Percentiles rank a stretch among this genome's conserved stretches.
Conservation (phyloP, 2,797 vertebrate species). For the Leptodactylus fallax region DNA sequence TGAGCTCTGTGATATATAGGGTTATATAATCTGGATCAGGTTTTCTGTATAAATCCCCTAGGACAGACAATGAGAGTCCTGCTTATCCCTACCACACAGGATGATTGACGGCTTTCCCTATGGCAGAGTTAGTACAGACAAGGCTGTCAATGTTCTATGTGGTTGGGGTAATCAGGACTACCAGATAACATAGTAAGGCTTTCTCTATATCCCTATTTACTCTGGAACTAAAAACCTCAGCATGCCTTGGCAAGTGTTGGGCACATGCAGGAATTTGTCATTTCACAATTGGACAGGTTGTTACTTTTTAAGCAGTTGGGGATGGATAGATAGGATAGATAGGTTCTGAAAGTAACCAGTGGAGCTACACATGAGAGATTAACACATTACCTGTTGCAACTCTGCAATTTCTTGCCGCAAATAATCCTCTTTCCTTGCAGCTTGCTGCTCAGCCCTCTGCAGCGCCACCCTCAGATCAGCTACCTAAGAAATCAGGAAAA, state of each 20-base stretch:
- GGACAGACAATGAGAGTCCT: too few relatives aligned
- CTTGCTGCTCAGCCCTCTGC: conserved; percentile 92
- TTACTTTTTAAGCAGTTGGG: not conserved
- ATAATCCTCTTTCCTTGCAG: conserved; percentile 96
- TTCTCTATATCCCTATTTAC: not conserved
- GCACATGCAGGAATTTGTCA: not conserved
- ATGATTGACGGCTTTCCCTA: too few relatives aligned
- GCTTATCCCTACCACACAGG: too few relatives aligned
- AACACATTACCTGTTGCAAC: conserved; percentile 87
- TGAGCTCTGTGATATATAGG: too few relatives aligned
- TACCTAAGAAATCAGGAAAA: conserved; percentile 77
- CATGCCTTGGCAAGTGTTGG: not conserved
- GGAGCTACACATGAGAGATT: not conserved
- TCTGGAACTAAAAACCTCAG: not conserved
- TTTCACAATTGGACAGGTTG: not conserved
- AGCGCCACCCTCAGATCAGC: conserved; percentile 89
- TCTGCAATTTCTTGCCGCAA: conserved; percentile 94
- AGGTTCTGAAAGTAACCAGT: too few relatives aligned
- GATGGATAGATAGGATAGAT: too few relatives aligned
- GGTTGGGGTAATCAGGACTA: too few relatives aligned
- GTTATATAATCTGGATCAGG: too few relatives aligned
- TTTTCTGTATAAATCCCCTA: too few relatives aligned
- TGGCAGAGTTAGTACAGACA: too few relatives aligned
- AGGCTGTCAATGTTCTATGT: too few relatives aligned
- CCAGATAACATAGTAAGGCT: too few relatives aligned